Evolutionary conservation across 2,797 vertebrate genomes (phyloP).

Genomic region (Iguana delicatissima): DNA sequence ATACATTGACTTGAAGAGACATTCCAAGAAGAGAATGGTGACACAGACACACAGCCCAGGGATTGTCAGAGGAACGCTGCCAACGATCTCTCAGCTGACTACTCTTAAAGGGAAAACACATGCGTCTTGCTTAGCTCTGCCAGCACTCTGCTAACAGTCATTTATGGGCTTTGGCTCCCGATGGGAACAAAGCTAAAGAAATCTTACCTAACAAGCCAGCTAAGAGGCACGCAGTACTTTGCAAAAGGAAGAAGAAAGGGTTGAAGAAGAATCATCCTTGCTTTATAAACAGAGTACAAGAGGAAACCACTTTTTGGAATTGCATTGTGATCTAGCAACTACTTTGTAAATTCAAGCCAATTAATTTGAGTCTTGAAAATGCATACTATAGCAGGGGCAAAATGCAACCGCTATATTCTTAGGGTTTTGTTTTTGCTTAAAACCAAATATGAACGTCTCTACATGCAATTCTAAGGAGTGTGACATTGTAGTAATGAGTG

Average conservation of each 20-base stretch:
- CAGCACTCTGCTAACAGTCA: constrained; percentile 32
- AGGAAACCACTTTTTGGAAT: constrained; percentile 6
- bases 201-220: constrained; percentile 35
- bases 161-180: constrained; percentile 56
- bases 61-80: neutral
- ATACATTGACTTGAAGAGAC: constrained; percentile 41
- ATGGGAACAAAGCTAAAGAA: constrained; percentile 37
- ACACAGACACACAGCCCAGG: constrained; percentile 6
- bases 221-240: neutral
- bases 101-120: constrained; percentile 3
- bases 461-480: neutral
- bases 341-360: constrained; percentile 5
- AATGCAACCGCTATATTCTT: neutral
- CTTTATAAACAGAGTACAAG: neutral
- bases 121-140: constrained; percentile 36
- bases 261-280: fast-evolving
- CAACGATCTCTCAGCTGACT: neutral
- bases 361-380: constrained; percentile 1
- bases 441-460: neutral
- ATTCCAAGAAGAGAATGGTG: constrained; percentile 35
- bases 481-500: neutral
- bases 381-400: neutral
- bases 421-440: neutral
- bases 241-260: neutral
- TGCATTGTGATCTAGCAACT: neutral